Conservation (phyloP, 2,113 vertebrate genomes). For the Ornithorhynchus anatinus region DNA sequence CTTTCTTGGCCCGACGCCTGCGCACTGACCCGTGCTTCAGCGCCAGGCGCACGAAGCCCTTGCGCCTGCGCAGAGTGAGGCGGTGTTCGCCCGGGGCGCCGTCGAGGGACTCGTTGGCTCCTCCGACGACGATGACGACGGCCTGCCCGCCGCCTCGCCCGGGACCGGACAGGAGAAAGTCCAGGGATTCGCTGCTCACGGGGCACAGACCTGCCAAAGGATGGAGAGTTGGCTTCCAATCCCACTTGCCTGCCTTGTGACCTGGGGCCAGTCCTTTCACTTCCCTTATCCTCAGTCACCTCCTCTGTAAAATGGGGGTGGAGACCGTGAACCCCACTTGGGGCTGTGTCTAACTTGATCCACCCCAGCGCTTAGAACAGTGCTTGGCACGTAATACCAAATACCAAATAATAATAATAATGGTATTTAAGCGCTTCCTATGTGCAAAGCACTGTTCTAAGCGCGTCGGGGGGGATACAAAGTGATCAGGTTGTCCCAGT, state of each 20-base stretch:
- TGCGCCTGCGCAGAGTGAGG: conserved; percentile 65
- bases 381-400: no score
- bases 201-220: conserved; percentile 59
- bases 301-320: no score
- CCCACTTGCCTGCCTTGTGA: no score
- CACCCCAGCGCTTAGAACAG: no score
- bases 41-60: conserved; percentile 78
- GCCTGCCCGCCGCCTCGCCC: conserved; percentile 72
- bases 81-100: conserved; percentile 65
- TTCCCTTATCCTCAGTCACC: rapidly evolving
- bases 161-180: conserved; percentile 64
- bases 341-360: background rate
- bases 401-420: no score
- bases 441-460: no score
- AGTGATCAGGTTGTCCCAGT: no score
- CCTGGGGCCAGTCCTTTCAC: background rate
- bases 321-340: background rate
- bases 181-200: conserved; percentile 71
- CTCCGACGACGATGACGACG: conserved; percentile 76
- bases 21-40: conserved; percentile 75
- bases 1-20: rapidly evolving
- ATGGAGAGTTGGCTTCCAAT: background rate
- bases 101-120: conserved; percentile 74
- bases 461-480: no score
- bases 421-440: no score